phyloP scores from a whole-genome alignment of 2,888 invertebrate genomes.

The Ptychoptera albimana region DNA sequence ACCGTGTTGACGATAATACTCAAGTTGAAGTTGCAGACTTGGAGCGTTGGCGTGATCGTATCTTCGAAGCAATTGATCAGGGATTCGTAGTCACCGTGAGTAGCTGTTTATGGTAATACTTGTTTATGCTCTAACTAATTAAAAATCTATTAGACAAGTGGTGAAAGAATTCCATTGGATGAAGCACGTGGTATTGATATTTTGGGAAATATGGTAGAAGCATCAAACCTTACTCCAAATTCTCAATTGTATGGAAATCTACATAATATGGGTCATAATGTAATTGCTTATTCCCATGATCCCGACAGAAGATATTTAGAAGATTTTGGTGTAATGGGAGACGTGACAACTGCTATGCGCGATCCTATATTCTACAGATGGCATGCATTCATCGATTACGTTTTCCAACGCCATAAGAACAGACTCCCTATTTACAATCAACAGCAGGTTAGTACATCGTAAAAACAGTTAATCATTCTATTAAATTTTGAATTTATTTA shows the following conservation, averaged over 20 bases:
- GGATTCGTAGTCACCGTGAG: constrained; percentile 13
- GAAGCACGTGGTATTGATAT: constrained; percentile 22
- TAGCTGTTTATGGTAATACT: not conserved
- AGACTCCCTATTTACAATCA: constrained; percentile 20
- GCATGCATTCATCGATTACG: constrained; percentile 23
- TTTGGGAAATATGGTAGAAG: constrained; percentile 22
- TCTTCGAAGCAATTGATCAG: constrained; percentile 25
- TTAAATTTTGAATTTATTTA: not conserved
- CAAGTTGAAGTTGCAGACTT: constrained; percentile 18
- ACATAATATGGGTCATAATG: constrained; percentile 22
- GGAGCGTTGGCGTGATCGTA: constrained; percentile 24
- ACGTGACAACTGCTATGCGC: constrained; percentile 21
- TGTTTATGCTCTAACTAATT: not conserved
- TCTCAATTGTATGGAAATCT: constrained; percentile 17
- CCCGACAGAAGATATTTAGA: constrained; percentile 14
- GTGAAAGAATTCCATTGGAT: constrained; percentile 14
- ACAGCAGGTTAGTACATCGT: not conserved
- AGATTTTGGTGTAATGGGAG: constrained; percentile 9
- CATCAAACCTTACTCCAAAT: constrained; percentile 15
- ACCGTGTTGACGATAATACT: constrained; percentile 11
- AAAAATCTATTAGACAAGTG: constrained; percentile 9
- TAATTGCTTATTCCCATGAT: constrained; percentile 20
- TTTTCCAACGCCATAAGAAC: constrained; percentile 19
- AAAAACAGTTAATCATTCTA: not conserved
- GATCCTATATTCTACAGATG: constrained; percentile 26